Evolutionary conservation across 2,888 invertebrate genomes (phyloP).

Genomic region (Ypsolopha scabrella): DNA sequence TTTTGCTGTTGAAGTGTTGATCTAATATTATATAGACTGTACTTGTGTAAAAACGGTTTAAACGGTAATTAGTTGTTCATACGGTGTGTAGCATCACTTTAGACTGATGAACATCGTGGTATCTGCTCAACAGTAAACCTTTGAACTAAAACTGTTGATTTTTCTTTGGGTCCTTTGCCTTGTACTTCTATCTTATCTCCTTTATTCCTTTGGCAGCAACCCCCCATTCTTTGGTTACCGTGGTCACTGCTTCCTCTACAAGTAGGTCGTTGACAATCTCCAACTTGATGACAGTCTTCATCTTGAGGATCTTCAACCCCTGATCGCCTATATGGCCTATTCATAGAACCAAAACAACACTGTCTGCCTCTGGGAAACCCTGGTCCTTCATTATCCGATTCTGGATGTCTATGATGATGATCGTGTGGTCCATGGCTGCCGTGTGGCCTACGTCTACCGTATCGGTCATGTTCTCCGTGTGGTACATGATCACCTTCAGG

Average conservation of each 20-base stretch:
- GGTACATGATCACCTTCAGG: background rate
- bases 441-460: background rate
- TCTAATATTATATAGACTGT: too few species aligned
- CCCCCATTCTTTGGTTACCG: too few species aligned
- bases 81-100: background rate
- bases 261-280: too few species aligned
- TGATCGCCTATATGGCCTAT: too few species aligned
- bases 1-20: too few species aligned
- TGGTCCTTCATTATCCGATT: background rate
- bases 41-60: too few species aligned
- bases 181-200: background rate
- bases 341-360: too few species aligned
- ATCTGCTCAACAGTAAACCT: background rate
- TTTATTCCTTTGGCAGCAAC: background rate
- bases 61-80: background rate
- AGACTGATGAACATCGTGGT: background rate
- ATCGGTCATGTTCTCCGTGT: background rate
- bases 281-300: too few species aligned
- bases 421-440: background rate
- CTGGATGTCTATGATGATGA: background rate
- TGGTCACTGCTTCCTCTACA: too few species aligned
- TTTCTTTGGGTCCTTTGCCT: background rate
- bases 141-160: background rate
- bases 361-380: background rate
- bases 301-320: too few species aligned